Base-by-base conservation (phyloP, 2,113 vertebrate genomes). In the Malaclemys terrapin region DNA sequence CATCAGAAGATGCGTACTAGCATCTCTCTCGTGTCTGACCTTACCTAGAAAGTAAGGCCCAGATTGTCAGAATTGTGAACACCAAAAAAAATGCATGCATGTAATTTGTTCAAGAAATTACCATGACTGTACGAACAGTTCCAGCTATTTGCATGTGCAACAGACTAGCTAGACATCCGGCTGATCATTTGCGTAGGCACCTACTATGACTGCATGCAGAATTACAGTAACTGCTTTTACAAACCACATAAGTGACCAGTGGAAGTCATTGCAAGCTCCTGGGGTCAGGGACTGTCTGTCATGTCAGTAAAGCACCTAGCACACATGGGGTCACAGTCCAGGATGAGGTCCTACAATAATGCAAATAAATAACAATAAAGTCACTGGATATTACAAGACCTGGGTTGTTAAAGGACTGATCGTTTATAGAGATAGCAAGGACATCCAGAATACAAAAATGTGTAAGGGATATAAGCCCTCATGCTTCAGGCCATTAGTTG, bases 141-240 rank as follows among this genome's bases (percentile, higher is more conserved):
- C 89, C 78, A 27, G 27, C 35, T 17, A 54, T 79, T 85, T 84
- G 79, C 54, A 56, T 17, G 1, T 52, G 81, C 90, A 86, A 91
- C 86, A 25, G 89, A 87, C 95, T 94, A 0, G 1, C 82, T 59
- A 54, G n/a, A 45, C 50, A 75, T 84, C 88, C 87, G 52, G 93
- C 91, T 65, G 96, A 94, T 65, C 96, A 94, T 96, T 94, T 93
- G 91, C 87, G 92, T 88, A 94, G 79, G 92, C 94, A 88, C 85
- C 96, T 89, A 92, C 38, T 79, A 95, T 89, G 85, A 96, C 65
- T 93, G 95, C 89, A 91, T 90, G 96, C 79, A 94, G 85, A 89
- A 87, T 89, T 92, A 84, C 78, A 92, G 84, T 76, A 47, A 47
- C 90, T 92, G 93, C 93, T 90, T 96, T 96, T 94, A 93, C 95